These are phyloP conservation scores for Anguilla anguilla DNA, from an alignment of 2,797 vertebrate genomes.

Conservation along the genomic window DNA sequence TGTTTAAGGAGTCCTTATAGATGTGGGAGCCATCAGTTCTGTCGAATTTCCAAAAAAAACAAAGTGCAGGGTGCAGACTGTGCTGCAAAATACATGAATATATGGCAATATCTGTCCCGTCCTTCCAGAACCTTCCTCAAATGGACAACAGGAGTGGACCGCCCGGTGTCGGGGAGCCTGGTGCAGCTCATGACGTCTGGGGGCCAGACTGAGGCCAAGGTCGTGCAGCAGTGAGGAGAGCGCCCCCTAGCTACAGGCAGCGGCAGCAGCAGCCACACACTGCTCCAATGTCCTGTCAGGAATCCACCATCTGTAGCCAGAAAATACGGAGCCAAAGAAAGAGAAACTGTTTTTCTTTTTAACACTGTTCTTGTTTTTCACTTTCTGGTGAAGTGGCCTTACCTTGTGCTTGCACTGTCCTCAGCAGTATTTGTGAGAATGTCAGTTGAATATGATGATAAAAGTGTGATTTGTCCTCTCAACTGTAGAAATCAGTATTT, in stretches of 20 bases:
- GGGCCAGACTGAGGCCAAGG: conserved; percentile 75
- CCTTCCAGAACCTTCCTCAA: conserved; percentile 77
- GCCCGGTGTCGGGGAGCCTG: conserved; percentile 79
- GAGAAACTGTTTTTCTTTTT: neutral
- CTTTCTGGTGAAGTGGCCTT: conserved; percentile 11
- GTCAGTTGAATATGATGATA: neutral
- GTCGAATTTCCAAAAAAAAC: too few species aligned
- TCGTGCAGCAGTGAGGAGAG: conserved; percentile 44
- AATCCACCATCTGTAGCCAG: neutral
- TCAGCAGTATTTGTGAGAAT: neutral
- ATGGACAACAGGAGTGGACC: conserved; percentile 74
- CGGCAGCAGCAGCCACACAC: neutral
- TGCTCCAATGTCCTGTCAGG: neutral
- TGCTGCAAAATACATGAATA: neutral
- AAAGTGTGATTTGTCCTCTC: neutral
- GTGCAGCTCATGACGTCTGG: conserved; percentile 76
- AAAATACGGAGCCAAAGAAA: neutral
- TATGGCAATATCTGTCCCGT: neutral
- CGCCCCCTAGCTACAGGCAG: neutral
- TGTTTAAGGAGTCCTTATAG: neutral
- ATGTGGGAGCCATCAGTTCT: neutral
- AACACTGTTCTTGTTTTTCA: neutral
- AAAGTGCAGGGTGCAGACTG: neutral
- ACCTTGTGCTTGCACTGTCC: conserved; percentile 1
- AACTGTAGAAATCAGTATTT: neutral